A percentile compares a stretch with the other conserved stretches of the same genome.
phyloP scores from a whole-genome alignment of 2,888 invertebrate genomes.

The Tridacna gigas region DNA sequence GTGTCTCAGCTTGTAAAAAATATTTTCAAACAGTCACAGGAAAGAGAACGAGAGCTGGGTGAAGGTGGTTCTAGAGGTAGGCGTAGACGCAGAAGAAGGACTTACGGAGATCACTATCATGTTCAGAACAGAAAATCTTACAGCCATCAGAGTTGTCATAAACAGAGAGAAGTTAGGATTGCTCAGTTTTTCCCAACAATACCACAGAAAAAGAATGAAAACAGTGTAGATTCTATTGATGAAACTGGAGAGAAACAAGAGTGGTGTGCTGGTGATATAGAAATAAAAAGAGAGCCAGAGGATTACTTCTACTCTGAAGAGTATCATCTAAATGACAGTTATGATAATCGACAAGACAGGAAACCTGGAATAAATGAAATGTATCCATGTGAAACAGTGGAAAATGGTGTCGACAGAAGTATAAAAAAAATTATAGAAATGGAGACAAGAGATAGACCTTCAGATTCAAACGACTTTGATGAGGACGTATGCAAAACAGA shows the following conservation, averaged over 20 bases:
- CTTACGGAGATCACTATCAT: background rate
- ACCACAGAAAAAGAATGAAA: background rate
- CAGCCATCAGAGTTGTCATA: background rate
- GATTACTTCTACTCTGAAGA: background rate
- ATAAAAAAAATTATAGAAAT: constrained; percentile 24
- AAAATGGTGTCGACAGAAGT: constrained; percentile 13
- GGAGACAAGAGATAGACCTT: background rate
- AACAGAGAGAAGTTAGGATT: constrained; percentile 10
- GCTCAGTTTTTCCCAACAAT: constrained; percentile 19
- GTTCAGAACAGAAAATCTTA: background rate
- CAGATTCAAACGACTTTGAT: background rate
- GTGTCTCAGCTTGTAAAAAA: constrained; percentile 49
- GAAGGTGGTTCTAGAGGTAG: background rate
- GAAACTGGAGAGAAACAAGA: background rate
- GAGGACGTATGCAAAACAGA: background rate
- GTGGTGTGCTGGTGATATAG: background rate
- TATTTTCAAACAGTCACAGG: constrained; percentile 43
- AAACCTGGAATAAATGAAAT: background rate
- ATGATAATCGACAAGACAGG: background rate
- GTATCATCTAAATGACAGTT: background rate
- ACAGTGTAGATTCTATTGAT: background rate
- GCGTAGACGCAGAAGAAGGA: constrained; percentile 8
- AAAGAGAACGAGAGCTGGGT: constrained; percentile 26
- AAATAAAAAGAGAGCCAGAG: constrained; percentile 6
- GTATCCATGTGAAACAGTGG: background rate